Evolutionary conservation across 2,113 vertebrate species (phyloP), one percentile per base, ranked within the genome.

Genomic region (Leptodactylus fuscus): DNA sequence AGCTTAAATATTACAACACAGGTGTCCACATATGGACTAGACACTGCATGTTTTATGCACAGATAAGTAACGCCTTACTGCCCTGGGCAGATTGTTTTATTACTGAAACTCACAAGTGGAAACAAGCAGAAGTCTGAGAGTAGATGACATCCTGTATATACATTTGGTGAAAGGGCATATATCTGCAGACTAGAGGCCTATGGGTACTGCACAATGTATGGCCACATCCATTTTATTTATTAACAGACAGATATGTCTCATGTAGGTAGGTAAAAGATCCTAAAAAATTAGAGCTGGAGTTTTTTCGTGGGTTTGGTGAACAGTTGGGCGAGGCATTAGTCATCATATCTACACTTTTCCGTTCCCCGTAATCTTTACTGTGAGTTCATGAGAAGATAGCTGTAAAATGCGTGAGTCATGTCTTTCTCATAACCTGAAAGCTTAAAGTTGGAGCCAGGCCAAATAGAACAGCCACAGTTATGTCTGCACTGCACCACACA

Each of bases 361-460:
- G 18, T 77, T 60, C 36, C 20, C 41, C 41, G 55, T 44, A 41
- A 78, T 78, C 32, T 60, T 60, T 44, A 10, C 27, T 32, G 38
- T 65, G 36, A 41, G 27, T 81, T 20, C 15, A n/a, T 44, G 38
- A n/a, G 15, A 38, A 80, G 79, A 81, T 81, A 67, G 67, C 58
- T 20, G 41, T 49, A 67, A 80, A 36, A 46, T 67, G 60, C 58
- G 34, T 81, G 79, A 81, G 79, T 81, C 79, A 81, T 49, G 22
- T 67, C 60, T 32, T 67, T 41, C 58, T 81, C 55, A 44, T 41
- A 46, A 22, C n/a, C 58, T 4, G 5, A 32, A 62, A 34, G 22
- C n/a, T 20, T 24, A 16, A 27, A 22, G 22, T 24, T 81, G 55
- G 55, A n/a, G n/a, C 13, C 36, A 11, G 41, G 78, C 55, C 78